Evolutionary conservation across 2,113 vertebrate genomes (phyloP).

Genomic region (Haemorhous mexicanus): DNA sequence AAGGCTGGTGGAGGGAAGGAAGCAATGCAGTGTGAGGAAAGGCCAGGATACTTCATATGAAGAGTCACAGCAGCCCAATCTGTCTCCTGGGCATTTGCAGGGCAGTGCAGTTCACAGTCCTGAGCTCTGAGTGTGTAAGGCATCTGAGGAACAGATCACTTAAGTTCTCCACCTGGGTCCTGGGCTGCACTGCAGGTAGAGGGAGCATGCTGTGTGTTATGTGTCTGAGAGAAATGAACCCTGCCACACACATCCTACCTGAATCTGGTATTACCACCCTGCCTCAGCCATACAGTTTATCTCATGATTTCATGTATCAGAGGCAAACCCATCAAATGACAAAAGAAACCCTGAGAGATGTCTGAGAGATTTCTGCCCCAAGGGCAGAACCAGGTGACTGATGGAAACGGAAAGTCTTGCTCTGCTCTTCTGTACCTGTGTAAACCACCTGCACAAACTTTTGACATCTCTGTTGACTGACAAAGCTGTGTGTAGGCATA

Average conservation of each 20-base stretch:
- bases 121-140: neutral
- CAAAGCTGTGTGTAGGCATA: neutral
- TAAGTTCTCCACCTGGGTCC: neutral
- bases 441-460: neutral
- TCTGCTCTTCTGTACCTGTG: neutral
- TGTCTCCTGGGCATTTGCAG: accelerated
- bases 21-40: neutral
- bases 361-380: neutral
- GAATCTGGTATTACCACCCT: neutral
- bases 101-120: neutral
- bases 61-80: neutral
- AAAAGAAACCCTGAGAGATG: neutral
- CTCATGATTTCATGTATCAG: neutral
- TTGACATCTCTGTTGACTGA: neutral
- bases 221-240: neutral
- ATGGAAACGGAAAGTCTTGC: neutral
- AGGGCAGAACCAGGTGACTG: neutral
- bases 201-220: neutral
- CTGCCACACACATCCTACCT: neutral
- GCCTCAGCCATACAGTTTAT: neutral
- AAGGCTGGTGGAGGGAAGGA: neutral
- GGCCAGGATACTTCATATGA: neutral
- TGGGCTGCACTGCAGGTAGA: neutral
- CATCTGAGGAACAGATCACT: neutral
- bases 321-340: neutral